Conservation (phyloP, 2,113 vertebrate genomes). For the Engraulis encrasicolus region DNA sequence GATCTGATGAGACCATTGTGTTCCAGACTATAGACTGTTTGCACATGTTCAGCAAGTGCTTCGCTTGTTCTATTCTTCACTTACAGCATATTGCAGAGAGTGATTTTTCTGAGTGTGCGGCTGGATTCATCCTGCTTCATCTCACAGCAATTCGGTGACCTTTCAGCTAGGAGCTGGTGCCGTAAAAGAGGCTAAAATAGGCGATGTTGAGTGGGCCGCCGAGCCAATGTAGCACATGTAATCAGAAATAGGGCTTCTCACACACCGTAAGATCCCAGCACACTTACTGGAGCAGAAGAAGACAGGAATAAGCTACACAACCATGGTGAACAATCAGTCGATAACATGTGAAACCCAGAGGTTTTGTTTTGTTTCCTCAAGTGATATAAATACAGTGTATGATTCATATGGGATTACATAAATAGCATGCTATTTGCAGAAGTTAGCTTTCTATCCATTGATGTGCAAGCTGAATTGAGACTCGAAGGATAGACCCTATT, state of each 20-base stretch:
- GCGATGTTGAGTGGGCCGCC: neutral
- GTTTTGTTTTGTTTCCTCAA: too few species aligned
- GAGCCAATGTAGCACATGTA: neutral
- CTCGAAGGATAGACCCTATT: too few species aligned
- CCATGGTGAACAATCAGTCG: too few species aligned
- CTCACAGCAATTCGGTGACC: slow-evolving; percentile 32
- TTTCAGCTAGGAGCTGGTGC: slow-evolving; percentile 17
- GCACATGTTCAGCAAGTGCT: neutral
- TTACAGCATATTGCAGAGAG: neutral
- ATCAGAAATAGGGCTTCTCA: neutral
- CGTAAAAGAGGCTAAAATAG: slow-evolving; percentile 36
- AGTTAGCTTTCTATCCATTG: too few species aligned
- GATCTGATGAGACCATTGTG: too few species aligned
- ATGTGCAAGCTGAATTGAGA: too few species aligned
- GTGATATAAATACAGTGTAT: too few species aligned
- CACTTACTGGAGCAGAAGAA: neutral
- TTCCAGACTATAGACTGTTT: neutral
- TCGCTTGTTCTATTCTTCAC: neutral
- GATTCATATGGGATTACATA: too few species aligned
- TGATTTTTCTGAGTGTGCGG: neutral
- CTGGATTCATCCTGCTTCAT: slow-evolving; percentile 24
- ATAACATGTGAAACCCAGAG: too few species aligned
- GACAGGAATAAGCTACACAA: too few species aligned
- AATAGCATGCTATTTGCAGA: too few species aligned
- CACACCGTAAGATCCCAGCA: neutral